Base-by-base conservation (phyloP, 2,888 invertebrate genomes). In the Drosophila atripex region DNA sequence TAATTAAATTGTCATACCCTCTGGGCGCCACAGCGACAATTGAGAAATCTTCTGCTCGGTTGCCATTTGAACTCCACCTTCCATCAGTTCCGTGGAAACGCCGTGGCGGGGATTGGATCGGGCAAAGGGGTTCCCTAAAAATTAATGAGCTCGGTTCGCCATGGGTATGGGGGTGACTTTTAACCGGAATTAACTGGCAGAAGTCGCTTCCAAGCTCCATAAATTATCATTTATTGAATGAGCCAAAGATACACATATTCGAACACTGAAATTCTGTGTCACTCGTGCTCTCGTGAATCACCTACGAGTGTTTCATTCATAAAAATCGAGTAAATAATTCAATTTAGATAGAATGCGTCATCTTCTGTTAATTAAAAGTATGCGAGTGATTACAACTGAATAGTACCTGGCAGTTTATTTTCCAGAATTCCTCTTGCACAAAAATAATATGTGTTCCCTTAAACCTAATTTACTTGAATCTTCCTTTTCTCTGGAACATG, bases 1-100 rank as follows among this genome's bases (percentile, higher is more conserved):
- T 77, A 84, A 87, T 83, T 85, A 78, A 73, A 83, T 71, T 86
- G 72, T 78, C 76, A 68, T 70, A 65, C 66, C 76, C 70, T 64
- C 49, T 39, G 65, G 57, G 66, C 52, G 51, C 71, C 59, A 58
- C n/a, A 45, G 50, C 53, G 52, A 70, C 70, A 63, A 79, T 77
- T 77, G 61, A 72, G 68, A 73, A 83, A 71, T 79, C 55, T 58
- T 64, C 63, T 35, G 14, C 53, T 59, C 45, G 39, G 35, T 63
- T 76, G 66, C 46, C 43, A 78, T 64, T 71, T 72, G 54, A 75
- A 71, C 65, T 68, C 66, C 72, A 63, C 72, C 45, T 71, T 45
- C 2, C 25, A 35, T 35, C 35, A 35, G 35, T 14, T 35, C 35
- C 35, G 43, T 41, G 64, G 50, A 41, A 63, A 35, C 45, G 25